phyloP scores from a whole-genome alignment of 2,888 invertebrate genomes.

The Bellardia bayeri region DNA sequence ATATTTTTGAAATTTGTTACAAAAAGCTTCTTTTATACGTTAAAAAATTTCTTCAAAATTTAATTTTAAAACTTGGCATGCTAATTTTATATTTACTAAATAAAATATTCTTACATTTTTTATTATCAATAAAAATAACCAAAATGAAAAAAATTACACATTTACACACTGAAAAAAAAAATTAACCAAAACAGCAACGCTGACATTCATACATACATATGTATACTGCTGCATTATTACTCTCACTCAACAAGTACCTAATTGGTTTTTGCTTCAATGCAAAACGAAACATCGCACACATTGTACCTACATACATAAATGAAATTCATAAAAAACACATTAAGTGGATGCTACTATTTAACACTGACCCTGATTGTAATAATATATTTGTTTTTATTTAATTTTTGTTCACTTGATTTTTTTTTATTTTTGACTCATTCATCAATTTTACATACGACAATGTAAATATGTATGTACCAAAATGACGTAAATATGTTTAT shows the following conservation, averaged over 20 bases:
- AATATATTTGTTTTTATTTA: background rate
- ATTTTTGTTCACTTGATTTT: background rate
- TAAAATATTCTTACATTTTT: too few relatives aligned
- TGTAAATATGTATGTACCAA: background rate
- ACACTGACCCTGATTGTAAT: conserved; percentile 7
- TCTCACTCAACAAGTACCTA: background rate
- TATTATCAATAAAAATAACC: too few relatives aligned
- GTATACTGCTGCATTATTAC: background rate
- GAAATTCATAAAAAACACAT: background rate
- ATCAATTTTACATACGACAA: background rate
- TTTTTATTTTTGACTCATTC: background rate
- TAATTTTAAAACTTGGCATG: too few relatives aligned
- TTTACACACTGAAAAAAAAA: too few relatives aligned
- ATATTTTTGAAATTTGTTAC: too few relatives aligned
- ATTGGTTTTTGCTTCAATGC: background rate
- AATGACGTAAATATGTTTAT: background rate
- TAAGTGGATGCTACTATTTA: background rate
- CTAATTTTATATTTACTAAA: too few relatives aligned
- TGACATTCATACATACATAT: too few relatives aligned
- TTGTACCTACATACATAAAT: background rate
- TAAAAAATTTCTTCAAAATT: too few relatives aligned
- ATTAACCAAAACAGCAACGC: too few relatives aligned
- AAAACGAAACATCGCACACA: background rate
- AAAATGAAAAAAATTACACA: too few relatives aligned
- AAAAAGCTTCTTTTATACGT: too few relatives aligned